Base-by-base conservation (phyloP, 2,888 invertebrate species). In the Mycogona germanica region DNA sequence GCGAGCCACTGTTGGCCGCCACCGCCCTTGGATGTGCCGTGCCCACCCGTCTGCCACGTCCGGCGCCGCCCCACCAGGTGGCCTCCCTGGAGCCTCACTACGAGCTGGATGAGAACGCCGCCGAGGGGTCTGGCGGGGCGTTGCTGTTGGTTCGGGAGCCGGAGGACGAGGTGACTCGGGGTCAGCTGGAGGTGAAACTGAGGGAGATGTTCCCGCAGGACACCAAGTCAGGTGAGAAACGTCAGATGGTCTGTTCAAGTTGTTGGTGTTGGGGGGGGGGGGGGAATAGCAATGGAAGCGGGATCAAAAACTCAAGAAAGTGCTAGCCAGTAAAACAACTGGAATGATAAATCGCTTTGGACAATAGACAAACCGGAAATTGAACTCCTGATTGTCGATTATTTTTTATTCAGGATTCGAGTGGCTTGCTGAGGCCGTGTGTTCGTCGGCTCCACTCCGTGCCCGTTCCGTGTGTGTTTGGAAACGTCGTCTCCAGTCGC, bases 401-500 rank as follows among this genome's bases (percentile, higher is more conserved):
- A n/a, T n/a, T n/a, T n/a, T n/a, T n/a, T n/a, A n/a, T 40, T 14
- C 50, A 50, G 26, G 37, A 14, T 50, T 38, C 40, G 26, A 26
- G 21, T 40, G 50, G 38, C 17, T 50, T 19, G 50, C 50, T 26
- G 40, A 50, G 26, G 25, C 19, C 2, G 2, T 50, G 6, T 28
- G 26, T 23, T 50, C 50, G 25, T 25, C 38, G 26, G 17, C 40
- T 23, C 37, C 23, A 23, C 37, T 50, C n/a, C 29, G 50, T 19
- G 40, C 40, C 14, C 23, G 37, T 17, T 26, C 50, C 21, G 26
- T 50, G 40, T 35, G 26, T 41, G 37, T 50, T n/a, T 50, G 50
- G 50, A 50, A 50, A 41, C 38, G 40, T 17, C 35, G 38, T 21
- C 26, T 50, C n/a, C 50, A 50, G 50, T 50, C 50, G 21, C 50